Evolutionary conservation across 2,888 invertebrate species (phyloP).

Genomic region (Athalia circularis): DNA sequence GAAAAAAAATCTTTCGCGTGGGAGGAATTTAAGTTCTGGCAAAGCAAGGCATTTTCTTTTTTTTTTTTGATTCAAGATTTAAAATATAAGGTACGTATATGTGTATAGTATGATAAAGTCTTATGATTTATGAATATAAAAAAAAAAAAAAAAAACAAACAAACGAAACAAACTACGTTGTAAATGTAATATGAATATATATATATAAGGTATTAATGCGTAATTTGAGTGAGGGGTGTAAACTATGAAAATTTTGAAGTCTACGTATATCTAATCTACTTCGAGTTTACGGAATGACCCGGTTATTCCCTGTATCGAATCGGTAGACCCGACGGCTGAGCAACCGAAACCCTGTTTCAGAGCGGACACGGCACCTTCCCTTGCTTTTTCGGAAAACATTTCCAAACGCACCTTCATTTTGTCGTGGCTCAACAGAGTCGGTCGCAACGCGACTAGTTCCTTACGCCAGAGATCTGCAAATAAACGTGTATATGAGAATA

Average conservation of each 20-base stretch:
- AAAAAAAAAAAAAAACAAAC: constrained; percentile 1
- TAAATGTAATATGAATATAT: too few relatives aligned
- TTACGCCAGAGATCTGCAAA: constrained; percentile 81
- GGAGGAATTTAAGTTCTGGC: too few relatives aligned
- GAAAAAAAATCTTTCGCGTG: too few relatives aligned
- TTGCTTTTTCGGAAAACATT: constrained; percentile 82
- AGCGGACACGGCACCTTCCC: constrained; percentile 86
- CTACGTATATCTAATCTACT: constrained; percentile 77
- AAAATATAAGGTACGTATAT: too few relatives aligned
- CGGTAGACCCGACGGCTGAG: constrained; percentile 77
- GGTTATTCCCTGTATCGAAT: constrained; percentile 81
- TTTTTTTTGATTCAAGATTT: too few relatives aligned
- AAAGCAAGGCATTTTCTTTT: too few relatives aligned
- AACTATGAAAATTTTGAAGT: not conserved
- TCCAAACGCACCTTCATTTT: constrained; percentile 82
- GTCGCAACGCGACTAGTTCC: constrained; percentile 79
- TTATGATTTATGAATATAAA: constrained; percentile 21
- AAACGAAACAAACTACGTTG: constrained; percentile 9
- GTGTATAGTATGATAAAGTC: not conserved
- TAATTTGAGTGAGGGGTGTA: not conserved
- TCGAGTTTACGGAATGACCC: constrained; percentile 88
- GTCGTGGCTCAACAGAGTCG: constrained; percentile 81
- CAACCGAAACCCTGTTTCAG: constrained; percentile 79
- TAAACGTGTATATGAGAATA: constrained; percentile 10
- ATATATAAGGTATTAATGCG: not conserved